Percentiles rank a stretch among this genome's conserved stretches.
phyloP scores from a whole-genome alignment of 2,888 invertebrate genomes.

The Drosophila aldrichi region DNA sequence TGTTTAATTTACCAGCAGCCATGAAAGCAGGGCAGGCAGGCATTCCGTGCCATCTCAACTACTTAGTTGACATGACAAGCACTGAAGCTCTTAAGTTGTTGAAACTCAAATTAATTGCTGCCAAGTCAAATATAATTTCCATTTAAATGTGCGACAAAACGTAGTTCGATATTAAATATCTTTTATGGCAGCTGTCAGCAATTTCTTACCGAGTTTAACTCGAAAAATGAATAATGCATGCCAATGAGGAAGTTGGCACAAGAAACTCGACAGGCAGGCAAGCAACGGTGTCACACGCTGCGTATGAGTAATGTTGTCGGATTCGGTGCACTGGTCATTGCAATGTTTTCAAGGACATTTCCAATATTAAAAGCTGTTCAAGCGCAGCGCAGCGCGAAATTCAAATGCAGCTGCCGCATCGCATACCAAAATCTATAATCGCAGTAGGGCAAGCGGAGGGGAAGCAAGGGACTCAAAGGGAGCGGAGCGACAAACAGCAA shows the following conservation, averaged over 20 bases:
- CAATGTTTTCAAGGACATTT: constrained; percentile 67
- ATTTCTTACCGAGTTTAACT: constrained; percentile 55
- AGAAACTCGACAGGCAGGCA: constrained; percentile 19
- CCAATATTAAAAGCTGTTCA: constrained; percentile 73
- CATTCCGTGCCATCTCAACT: constrained; percentile 23
- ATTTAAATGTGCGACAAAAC: constrained; percentile 36
- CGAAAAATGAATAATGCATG: constrained; percentile 69
- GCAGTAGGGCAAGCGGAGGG: constrained; percentile 4
- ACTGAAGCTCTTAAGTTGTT: constrained; percentile 69
- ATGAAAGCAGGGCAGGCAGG: constrained; percentile 2
- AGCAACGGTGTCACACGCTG: constrained; percentile 64
- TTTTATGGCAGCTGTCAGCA: constrained; percentile 66
- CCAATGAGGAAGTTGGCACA: constrained; percentile 36
- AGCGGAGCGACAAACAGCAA: constrained; percentile 35
- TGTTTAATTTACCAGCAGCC: constrained; percentile 75
- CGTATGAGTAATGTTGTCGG: constrained; percentile 73
- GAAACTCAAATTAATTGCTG: constrained; percentile 73
- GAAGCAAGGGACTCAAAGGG: background rate
- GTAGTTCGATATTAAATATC: constrained; percentile 71
- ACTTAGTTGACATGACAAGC: constrained; percentile 55
- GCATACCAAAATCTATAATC: constrained; percentile 55
- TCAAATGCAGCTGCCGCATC: constrained; percentile 72
- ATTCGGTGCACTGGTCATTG: constrained; percentile 42
- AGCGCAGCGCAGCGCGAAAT: constrained; percentile 74
- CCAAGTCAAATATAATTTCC: constrained; percentile 63